Base-by-base conservation (phyloP, 2,888 invertebrate species). In the Pilophorus perplexus region DNA sequence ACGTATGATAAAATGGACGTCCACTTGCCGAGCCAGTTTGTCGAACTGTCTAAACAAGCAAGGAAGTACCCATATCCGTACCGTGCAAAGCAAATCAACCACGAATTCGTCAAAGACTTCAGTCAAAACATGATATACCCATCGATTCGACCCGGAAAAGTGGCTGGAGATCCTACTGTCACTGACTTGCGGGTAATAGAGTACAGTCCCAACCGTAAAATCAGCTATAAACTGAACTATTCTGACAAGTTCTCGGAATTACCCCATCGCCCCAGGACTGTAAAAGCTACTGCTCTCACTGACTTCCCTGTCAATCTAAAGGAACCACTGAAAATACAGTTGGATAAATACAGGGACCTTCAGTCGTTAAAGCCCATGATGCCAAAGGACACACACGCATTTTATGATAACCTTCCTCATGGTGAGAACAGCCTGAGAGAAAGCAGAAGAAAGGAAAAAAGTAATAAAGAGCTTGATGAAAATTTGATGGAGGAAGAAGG, bases 151-250 rank as follows among this genome's bases (percentile, higher is more conserved):
- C 64, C 64, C 1, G 50, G 64, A 6, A 64, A 33, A 18, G 4
- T 6, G 2, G 14, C 50, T 8, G 33, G 38, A n/a, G 50, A 64
- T 22, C 64, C 64, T 12, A 54, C 40, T 4, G 62, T 62, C 18
- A 62, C 27, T 10, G 62, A 62, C 33, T 20, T 64, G 38, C 18
- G 40, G 6, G 23, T 42, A 6, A 40, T 59, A 2, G 3, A 42
- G 4, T 59, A 59, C 59, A 42, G n/a, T 14, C 59, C 59, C 42
- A 16, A 5, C 10, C 28, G 62, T 28, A 20, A 25, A 22, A 62
- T 68, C 8, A 18, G 23, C 12, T 68, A 68, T 38, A 68, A 68
- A 37, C 54, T 68, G 4, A 54, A 66, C 22, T 68, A 52, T 66
- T 50, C 50, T 22, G 66, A 66, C n/a, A 55, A 66, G 27, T 48